Base-by-base conservation (phyloP, 1,140 invertebrate species). In the Pristionchus pacificus region DNA sequence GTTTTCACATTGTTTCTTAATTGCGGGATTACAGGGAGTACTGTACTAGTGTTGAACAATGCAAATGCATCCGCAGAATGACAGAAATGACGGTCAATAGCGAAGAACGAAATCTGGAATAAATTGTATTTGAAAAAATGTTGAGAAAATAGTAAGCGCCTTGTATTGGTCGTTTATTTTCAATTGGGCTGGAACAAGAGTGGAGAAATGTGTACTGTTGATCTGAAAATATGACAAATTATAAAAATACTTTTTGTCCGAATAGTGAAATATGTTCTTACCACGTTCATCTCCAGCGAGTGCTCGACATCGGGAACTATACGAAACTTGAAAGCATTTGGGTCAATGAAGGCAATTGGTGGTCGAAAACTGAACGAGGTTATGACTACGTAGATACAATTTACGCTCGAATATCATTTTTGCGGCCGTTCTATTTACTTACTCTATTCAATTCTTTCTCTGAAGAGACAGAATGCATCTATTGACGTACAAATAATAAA, bases 71-170 rank as follows among this genome's bases (percentile, higher is more conserved):
- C 66, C 33, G 58, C 27, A 68, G 58, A 60, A 33, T 68, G 66
- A 60, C 66, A 68, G n/a, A 68, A 68, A 60, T 58, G 58, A 31
- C 33, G 31, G n/a, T 68, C 66, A 25, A 68, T 31, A 0, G 57
- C 57, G 31, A 68, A 68, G 31, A 68, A 32, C 33, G 66, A 68
- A n/a, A 68, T 30, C 27, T 68, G 58, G 30, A 59, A 68, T 58
- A 59, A 31, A 27, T 68, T 55, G 15, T 27, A 60, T 60, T 55
- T 25, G 33, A 25, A n/a, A 19, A 66, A 66, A 29, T 66, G 38
- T 6, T 58, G 59, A 2, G 65, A 57, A 15, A 66, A 19, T 29
- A n/a, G n/a, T n/a, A n/a, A n/a, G n/a, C n/a, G n/a, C 38, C 38
- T 49, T 49, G 38, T 49, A 49, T 19, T 49, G 38, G 19, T 19